Evolutionary conservation across 2,888 invertebrate species (phyloP), one percentile per base, ranked within the genome.

Genomic region (Lathronympha strigana): DNA sequence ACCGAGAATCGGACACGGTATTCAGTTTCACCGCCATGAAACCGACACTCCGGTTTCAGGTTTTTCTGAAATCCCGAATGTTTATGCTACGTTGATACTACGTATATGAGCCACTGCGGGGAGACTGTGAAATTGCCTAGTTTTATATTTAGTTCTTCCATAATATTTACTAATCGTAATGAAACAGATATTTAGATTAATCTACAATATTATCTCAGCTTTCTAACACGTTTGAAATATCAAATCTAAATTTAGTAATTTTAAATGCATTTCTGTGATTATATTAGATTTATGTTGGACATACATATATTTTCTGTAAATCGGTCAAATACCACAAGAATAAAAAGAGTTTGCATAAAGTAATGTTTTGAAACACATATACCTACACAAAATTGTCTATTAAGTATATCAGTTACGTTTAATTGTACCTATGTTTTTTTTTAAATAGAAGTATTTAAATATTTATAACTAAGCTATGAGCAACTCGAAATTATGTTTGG

Each of bases 61-160:
- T n/a, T n/a, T n/a, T n/a, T n/a, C n/a, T n/a, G n/a, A n/a, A n/a
- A n/a, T n/a, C n/a, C n/a, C n/a, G n/a, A n/a, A n/a, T n/a, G n/a
- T n/a, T n/a, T n/a, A n/a, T n/a, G n/a, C n/a, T n/a, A n/a, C n/a
- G n/a, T n/a, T n/a, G n/a, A n/a, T n/a, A n/a, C n/a, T 17, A 38
- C 25, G 28, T 11, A 25, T 23, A 23, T 2, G 23, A 47, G 8
- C 4, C 19, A 19, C 28, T 28, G 1, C 2, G 31, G 8, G 6
- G 21, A 31, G n/a, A 43, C n/a, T 17, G 38, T 36, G 51, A 33
- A 11, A n/a, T 33, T 53, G 31, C 1, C 31, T 61, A 45, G 23
- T 62, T 45, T 62, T 62, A 62, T 40, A 53, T 54, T 62, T 53
- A 36, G 53, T 45, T 62, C 61, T 61, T 61, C 61, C 61, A 47